Conservation (phyloP, 2,888 invertebrate species). For the Agrenia bidenticulata region DNA sequence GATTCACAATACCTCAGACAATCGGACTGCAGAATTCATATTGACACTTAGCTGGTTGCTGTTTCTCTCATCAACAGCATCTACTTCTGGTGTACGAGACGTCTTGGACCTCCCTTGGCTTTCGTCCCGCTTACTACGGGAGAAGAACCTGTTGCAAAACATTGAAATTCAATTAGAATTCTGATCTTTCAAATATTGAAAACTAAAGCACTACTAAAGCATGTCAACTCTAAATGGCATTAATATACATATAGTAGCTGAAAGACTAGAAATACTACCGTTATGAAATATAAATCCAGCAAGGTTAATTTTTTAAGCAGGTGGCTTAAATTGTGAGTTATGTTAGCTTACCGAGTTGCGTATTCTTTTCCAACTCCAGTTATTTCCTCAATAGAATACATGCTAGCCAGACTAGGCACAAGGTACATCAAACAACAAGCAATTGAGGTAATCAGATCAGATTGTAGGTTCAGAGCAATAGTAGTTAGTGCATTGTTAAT, state of each 20-base stretch:
- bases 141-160: conserved; percentile 45
- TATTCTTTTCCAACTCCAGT: conserved; percentile 51
- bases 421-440: conserved; percentile 7
- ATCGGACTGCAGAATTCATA: conserved; percentile 44
- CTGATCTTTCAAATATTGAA: background rate
- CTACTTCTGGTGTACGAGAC: conserved; percentile 52
- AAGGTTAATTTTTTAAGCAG: too few relatives aligned
- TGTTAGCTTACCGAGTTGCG: conserved; percentile 48
- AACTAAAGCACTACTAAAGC: too few relatives aligned
- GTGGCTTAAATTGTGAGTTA: conserved; percentile 13
- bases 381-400: conserved; percentile 53
- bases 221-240: too few relatives aligned
- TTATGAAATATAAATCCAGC: too few relatives aligned
- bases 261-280: too few relatives aligned
- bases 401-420: conserved; percentile 31
- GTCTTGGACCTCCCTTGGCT: conserved; percentile 41
- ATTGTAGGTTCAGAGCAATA: background rate
- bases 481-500: background rate
- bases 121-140: conserved; percentile 48
- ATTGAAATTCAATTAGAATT: background rate
- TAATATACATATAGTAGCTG: too few relatives aligned
- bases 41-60: conserved; percentile 19
- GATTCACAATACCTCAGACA: conserved; percentile 46
- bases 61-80: conserved; percentile 27
- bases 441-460: conserved; percentile 1